Evolutionary conservation across 2,888 invertebrate genomes (phyloP).

Genomic region (Hypercompe scribonia): DNA sequence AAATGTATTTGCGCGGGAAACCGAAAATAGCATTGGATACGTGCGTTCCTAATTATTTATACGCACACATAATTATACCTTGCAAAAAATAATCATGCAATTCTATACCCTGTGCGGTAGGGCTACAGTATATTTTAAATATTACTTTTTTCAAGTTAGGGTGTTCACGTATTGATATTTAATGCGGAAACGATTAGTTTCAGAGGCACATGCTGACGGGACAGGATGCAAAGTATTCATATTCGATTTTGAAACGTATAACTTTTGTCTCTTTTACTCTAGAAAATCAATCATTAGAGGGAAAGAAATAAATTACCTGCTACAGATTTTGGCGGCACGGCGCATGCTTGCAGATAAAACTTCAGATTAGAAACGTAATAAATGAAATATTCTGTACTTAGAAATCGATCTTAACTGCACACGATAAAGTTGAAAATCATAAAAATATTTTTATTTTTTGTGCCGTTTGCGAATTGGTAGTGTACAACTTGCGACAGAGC

Average conservation of each 20-base stretch:
- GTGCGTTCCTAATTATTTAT: conserved; percentile 72
- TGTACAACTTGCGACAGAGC: background rate
- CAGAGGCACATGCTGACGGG: conserved; percentile 81
- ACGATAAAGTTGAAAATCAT: conserved; percentile 23
- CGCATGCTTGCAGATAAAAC: conserved; percentile 66
- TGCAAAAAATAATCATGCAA: conserved; percentile 32
- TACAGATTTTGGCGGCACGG: conserved; percentile 59
- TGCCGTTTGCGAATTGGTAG: conserved; percentile 12
- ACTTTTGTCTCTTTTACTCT: conserved; percentile 50
- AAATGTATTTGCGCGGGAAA: conserved; percentile 80
- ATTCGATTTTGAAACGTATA: conserved; percentile 79
- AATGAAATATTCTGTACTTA: rapidly evolving
- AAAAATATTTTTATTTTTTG: background rate
- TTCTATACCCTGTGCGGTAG: conserved; percentile 6
- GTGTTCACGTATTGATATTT: conserved; percentile 41
- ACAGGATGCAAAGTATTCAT: conserved; percentile 81
- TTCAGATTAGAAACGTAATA: conserved; percentile 1
- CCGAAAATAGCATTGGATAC: conserved; percentile 77
- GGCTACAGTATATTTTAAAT: conserved; percentile 33
- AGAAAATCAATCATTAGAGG: conserved; percentile 13
- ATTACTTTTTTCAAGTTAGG: conserved; percentile 35
- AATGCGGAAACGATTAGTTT: conserved; percentile 83
- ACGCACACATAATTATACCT: conserved; percentile 33
- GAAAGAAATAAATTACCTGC: conserved; percentile 50
- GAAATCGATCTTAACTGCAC: background rate